These are phyloP conservation scores for Drosophila elegans DNA, from an alignment of 1,140 invertebrate genomes.

Conservation along the genomic window DNA sequence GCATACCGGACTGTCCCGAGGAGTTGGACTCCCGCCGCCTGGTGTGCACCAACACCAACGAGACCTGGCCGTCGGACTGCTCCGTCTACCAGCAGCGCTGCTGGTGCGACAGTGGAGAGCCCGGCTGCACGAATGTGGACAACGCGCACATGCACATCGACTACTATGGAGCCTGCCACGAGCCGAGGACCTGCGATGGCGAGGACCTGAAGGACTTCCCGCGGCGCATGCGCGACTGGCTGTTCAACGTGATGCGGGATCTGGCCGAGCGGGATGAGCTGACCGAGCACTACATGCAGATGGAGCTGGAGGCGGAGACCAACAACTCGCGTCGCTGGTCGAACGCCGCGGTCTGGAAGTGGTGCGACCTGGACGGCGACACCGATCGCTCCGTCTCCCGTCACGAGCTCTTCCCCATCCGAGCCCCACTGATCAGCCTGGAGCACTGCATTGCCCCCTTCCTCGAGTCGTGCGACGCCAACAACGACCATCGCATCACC, in stretches of 20 bases:
- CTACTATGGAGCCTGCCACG: conserved; percentile 94
- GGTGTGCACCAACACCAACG: conserved; percentile 97
- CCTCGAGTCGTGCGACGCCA: conserved; percentile 93
- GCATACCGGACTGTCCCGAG: conserved; percentile 92
- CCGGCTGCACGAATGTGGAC: conserved; percentile 89
- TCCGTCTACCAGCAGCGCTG: conserved; percentile 96
- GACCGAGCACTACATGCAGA: conserved; percentile 92
- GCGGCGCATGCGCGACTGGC: conserved; percentile 97
- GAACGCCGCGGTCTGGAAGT: conserved; percentile 98
- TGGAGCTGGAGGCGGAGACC: conserved; percentile 95
- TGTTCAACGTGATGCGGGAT: conserved; percentile 98
- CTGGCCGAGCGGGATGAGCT: conserved; percentile 95
- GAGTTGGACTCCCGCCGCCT: conserved; percentile 91
- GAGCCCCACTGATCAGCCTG: conserved; percentile 95
- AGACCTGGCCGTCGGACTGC: conserved; percentile 97
- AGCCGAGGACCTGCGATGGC: conserved; percentile 91
- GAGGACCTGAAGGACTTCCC: conserved; percentile 96
- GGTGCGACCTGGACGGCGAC: conserved; percentile 96
- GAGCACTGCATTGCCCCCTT: conserved; percentile 98
- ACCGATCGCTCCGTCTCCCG: conserved; percentile 93
- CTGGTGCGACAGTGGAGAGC: conserved; percentile 91
- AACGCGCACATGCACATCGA: conserved; percentile 96
- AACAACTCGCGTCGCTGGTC: conserved; percentile 93
- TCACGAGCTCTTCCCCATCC: conserved; percentile 97
- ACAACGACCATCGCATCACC: conserved; percentile 95